Evolutionary conservation across 1,140 invertebrate species (phyloP).

Genomic region (Drosophila azteca): DNA sequence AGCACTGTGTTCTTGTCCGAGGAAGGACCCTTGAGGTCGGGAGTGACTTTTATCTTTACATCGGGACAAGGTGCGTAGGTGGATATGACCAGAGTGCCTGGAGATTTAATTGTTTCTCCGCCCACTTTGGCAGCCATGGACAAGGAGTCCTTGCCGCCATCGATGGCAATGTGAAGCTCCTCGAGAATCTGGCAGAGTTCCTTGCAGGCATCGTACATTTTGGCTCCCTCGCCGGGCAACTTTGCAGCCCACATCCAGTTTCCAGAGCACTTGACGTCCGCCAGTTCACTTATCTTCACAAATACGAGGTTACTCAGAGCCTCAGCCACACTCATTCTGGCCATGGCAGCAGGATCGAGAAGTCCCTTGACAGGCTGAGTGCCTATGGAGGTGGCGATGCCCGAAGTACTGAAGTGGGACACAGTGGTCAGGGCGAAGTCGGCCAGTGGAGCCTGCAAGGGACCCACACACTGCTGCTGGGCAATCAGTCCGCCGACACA

Average conservation of each 20-base stretch:
- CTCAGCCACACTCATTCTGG: conserved; percentile 96
- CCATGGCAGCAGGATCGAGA: conserved; percentile 91
- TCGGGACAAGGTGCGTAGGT: conserved; percentile 97
- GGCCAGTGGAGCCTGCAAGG: conserved; percentile 96
- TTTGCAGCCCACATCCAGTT: conserved; percentile 99
- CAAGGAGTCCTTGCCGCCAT: conserved; percentile 98
- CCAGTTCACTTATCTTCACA: conserved; percentile 92
- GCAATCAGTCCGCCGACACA: conserved; percentile 98
- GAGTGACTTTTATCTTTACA: conserved; percentile 92
- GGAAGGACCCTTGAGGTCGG: conserved; percentile 92
- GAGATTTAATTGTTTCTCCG: conserved; percentile 92
- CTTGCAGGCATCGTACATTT: conserved; percentile 92
- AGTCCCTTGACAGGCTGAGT: conserved; percentile 97
- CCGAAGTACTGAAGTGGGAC: conserved; percentile 89
- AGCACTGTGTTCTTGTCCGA: conserved; percentile 85
- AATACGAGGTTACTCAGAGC: conserved; percentile 98
- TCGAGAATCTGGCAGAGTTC: conserved; percentile 95
- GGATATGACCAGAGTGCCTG: conserved; percentile 96
- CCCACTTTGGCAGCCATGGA: conserved; percentile 97
- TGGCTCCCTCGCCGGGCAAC: conserved; percentile 94
- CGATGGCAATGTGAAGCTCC: conserved; percentile 95
- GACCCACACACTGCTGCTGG: conserved; percentile 99
- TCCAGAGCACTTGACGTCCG: conserved; percentile 97
- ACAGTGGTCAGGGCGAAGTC: conserved; percentile 97
- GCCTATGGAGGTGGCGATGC: conserved; percentile 96